Base-by-base conservation (phyloP, 2,113 vertebrate species). In the Oncorhynchus kisutch region DNA sequence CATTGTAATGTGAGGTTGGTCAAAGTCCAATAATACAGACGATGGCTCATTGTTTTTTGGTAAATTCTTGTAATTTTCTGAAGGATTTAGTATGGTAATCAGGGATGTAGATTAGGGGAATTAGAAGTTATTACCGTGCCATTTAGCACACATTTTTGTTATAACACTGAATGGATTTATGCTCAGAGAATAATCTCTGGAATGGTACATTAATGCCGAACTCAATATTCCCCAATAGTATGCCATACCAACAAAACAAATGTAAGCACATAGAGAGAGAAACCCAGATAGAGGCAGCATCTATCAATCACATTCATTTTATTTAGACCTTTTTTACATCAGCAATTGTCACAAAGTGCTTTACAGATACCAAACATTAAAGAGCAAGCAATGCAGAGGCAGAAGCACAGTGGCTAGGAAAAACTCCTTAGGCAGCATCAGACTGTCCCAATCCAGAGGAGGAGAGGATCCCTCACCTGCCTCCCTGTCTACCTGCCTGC, bases 321-420 rank as follows among this genome's bases (percentile, higher is more conserved):
- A 54, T 18, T 5, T 0, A 16, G 14, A 4, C 51, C 51, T 54
- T 54, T 54, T 16, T 54, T 18, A 54, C 51, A 54, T 54, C 51
- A 54, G 51, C 14, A 18, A 5, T 54, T 54, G 51, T 54, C 51
- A 54, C 51, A 16, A 54, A 5, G 51, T 13, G 14, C 12, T 18
- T 67, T 71, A 67, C 67, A 54, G 2, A 71, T 78, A 72, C 75
- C 59, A 27, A 67, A 77, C 76, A 49, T 49, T 3, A 1, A 20
- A 29, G n/a, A 18, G 31, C 57, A 13, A 48, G 71, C 20, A n/a
- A 3, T 12, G 9, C 14, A 22, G 65, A 48, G 11, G 31, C 66
- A 49, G 4, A 66, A 66, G 49, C 59, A 80, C 66, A 65, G 51
- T 4, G 18, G 68, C 51, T 54, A 0, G 3, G 16, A 54, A 4